These are phyloP conservation scores for Agrenia bidenticulata DNA, from an alignment of 2,888 invertebrate genomes.

Conservation along the genomic window DNA sequence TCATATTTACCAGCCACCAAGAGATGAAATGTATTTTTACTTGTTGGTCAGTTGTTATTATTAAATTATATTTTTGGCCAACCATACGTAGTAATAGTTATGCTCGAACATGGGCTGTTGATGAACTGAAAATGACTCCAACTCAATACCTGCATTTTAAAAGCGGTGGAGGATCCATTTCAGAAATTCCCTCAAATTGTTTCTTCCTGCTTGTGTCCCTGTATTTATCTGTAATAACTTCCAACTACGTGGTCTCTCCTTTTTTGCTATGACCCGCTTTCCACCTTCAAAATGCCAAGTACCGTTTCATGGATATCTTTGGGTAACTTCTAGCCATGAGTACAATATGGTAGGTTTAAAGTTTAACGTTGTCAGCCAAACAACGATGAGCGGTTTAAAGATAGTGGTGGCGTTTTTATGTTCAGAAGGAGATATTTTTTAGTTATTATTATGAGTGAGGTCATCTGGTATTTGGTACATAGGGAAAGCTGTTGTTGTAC, in stretches of 20 bases:
- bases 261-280: background rate
- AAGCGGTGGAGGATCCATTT: conserved; percentile 7
- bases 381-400: background rate
- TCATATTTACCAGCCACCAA: too few species aligned
- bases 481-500: background rate
- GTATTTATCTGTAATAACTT: conserved; percentile 22
- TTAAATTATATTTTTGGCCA: too few species aligned
- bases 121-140: too few species aligned
- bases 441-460: background rate
- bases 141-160: conserved; percentile 1
- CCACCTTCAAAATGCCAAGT: background rate
- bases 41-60: too few species aligned
- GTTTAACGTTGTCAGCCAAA: background rate
- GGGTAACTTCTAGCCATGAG: background rate
- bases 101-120: too few species aligned
- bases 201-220: conserved; percentile 18
- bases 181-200: conserved; percentile 16
- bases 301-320: conserved; percentile 2
- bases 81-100: too few species aligned
- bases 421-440: too few species aligned
- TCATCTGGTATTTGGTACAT: background rate
- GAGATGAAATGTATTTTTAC: too few species aligned
- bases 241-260: conserved; percentile 11
- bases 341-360: background rate
- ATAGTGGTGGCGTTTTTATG: too few species aligned